Conservation (phyloP, 2,113 vertebrate species). For the Aptenodytes patagonicus region DNA sequence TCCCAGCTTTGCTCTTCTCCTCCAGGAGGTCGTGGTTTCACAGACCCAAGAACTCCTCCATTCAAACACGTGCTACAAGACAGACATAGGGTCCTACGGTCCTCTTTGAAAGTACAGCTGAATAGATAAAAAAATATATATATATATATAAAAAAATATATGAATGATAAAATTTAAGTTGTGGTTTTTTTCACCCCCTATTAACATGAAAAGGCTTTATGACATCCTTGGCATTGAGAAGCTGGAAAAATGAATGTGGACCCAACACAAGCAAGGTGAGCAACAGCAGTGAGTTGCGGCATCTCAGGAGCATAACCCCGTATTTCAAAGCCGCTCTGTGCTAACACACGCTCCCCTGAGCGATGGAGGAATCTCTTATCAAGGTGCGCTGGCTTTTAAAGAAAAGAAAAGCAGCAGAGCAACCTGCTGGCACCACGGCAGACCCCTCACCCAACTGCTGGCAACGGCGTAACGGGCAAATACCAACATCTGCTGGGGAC, state of each 20-base stretch:
- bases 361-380: fast-evolving
- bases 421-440: background rate
- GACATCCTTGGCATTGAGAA: background rate
- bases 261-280: background rate
- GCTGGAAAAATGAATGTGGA: fast-evolving
- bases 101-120: background rate
- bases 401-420: background rate
- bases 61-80: background rate
- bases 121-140: background rate
- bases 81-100: background rate
- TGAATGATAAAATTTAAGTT: background rate
- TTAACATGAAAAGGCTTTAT: background rate
- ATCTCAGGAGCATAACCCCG: fast-evolving
- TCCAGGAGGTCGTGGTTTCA: background rate
- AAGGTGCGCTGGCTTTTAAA: background rate
- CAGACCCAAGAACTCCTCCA: background rate
- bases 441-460: background rate
- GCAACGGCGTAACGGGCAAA: fast-evolving
- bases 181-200: background rate
- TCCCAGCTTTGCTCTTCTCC: background rate
- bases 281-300: fast-evolving
- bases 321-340: background rate
- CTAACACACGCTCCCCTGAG: fast-evolving
- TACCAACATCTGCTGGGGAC: background rate
- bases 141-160: background rate